A percentile compares a stretch with the other conserved stretches of the same genome.
phyloP scores from a whole-genome alignment of 2,797 vertebrate genomes.

The Hyperoplus immaculatus region DNA sequence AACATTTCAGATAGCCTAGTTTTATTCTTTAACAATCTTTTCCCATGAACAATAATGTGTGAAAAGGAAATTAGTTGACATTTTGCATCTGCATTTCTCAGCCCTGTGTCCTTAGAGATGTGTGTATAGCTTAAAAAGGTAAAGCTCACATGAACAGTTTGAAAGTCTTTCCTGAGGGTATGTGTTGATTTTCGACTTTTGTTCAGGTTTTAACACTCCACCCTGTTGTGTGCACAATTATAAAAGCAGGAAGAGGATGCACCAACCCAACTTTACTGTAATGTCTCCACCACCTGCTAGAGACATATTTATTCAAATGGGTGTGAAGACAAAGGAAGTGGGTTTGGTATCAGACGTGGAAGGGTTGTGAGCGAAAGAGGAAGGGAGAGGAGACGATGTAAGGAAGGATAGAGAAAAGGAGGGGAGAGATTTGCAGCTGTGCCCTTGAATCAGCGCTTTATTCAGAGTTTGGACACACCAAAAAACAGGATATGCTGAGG shows the following conservation, averaged over 20 bases:
- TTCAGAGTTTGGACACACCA: constrained; percentile 66
- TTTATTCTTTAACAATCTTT: neutral
- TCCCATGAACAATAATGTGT: neutral
- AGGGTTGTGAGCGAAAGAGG: constrained; percentile 42
- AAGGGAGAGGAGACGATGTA: constrained; percentile 69
- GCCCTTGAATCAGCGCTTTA: constrained; percentile 79
- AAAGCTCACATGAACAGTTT: neutral
- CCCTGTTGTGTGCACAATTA: constrained; percentile 8
- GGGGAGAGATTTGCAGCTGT: constrained; percentile 77
- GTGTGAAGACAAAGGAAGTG: constrained; percentile 48
- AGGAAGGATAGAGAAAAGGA: constrained; percentile 66
- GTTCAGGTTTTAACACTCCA: constrained; percentile 13
- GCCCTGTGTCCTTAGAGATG: neutral
- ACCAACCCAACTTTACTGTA: constrained; percentile 5
- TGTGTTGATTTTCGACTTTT: constrained; percentile 7
- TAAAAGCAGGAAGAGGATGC: constrained; percentile 43
- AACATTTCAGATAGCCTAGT: neutral
- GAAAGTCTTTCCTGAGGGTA: neutral
- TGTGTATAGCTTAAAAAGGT: neutral
- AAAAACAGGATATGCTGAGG: constrained; percentile 76
- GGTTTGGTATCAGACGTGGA: constrained; percentile 48
- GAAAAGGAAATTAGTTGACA: neutral
- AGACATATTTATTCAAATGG: constrained; percentile 39
- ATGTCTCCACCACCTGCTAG: constrained; percentile 19
- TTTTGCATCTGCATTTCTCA: neutral